Percentiles rank a stretch among this genome's conserved stretches.
Conservation (phyloP, 2,113 vertebrate genomes). For the Hipposideros armiger region DNA sequence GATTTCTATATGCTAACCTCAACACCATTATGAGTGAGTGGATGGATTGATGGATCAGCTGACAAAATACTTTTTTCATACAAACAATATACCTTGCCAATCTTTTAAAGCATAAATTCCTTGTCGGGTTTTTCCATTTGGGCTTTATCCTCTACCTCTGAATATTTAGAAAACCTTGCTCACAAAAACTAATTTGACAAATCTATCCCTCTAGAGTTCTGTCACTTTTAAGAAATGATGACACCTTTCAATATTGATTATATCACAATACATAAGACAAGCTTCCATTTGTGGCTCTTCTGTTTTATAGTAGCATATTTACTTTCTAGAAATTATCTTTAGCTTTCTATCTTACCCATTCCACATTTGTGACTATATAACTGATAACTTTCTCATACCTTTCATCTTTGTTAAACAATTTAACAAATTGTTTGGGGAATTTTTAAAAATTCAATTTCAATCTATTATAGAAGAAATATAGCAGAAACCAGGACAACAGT, state of each 20-base stretch:
- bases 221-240: not conserved
- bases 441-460: not conserved
- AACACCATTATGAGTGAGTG: not conserved
- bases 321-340: slow-evolving; percentile 28
- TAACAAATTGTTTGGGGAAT: not conserved
- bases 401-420: slow-evolving; percentile 31
- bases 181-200: not conserved
- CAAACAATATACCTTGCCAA: not conserved
- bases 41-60: not conserved
- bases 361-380: not conserved
- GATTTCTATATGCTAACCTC: not conserved
- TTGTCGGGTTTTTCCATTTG: not conserved
- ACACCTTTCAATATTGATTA: not conserved
- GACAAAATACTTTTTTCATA: not conserved
- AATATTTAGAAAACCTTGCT: not conserved
- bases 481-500: not conserved
- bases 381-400: not conserved
- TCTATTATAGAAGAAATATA: not conserved
- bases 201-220: not conserved
- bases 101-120: slow-evolving; percentile 15
- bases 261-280: not conserved
- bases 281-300: not conserved
- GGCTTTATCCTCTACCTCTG: not conserved
- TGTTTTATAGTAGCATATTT: not conserved
- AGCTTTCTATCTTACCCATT: not conserved